These are phyloP conservation scores for Sipha maydis DNA, from an alignment of 2,888 invertebrate genomes.

Conservation along the genomic window DNA sequence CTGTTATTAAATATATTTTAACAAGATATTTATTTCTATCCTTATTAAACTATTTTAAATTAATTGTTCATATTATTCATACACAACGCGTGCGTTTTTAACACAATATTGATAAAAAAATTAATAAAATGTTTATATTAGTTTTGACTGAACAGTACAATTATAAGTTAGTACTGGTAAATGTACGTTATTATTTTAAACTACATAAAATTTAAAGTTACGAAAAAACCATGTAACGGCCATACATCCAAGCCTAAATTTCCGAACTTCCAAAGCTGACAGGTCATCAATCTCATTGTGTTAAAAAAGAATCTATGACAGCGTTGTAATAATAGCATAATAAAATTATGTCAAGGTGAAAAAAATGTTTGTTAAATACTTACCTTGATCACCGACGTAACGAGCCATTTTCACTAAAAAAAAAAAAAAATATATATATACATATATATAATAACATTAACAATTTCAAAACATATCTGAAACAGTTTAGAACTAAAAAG, in stretches of 20 bases:
- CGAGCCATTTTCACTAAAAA: slow-evolving; percentile 91
- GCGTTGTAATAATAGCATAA: slow-evolving; percentile 25
- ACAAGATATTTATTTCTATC: neutral
- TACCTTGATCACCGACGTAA: slow-evolving; percentile 85
- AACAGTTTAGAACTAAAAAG: neutral
- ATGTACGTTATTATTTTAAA: neutral
- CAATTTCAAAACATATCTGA: neutral
- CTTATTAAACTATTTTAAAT: neutral
- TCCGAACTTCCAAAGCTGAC: slow-evolving; percentile 34
- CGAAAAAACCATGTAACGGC: slow-evolving; percentile 16
- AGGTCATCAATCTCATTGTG: slow-evolving; percentile 40
- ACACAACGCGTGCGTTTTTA: neutral
- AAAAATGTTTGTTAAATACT: slow-evolving; percentile 67
- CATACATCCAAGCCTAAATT: slow-evolving; percentile 30
- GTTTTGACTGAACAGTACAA: slow-evolving; percentile 2
- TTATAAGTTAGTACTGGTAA: slow-evolving; percentile 22
- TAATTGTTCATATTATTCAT: neutral
- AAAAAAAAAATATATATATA: slow-evolving; percentile 69
- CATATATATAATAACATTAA: slow-evolving; percentile 59
- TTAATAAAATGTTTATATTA: slow-evolving; percentile 28
- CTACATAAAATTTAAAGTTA: slow-evolving; percentile 11
- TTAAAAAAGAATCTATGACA: neutral
- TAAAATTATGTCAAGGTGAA: slow-evolving; percentile 24
- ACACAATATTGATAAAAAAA: neutral
- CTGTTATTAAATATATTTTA: too few relatives aligned